phyloP scores from a whole-genome alignment of 2,888 invertebrate species.

The Orthonevra nobilis region DNA sequence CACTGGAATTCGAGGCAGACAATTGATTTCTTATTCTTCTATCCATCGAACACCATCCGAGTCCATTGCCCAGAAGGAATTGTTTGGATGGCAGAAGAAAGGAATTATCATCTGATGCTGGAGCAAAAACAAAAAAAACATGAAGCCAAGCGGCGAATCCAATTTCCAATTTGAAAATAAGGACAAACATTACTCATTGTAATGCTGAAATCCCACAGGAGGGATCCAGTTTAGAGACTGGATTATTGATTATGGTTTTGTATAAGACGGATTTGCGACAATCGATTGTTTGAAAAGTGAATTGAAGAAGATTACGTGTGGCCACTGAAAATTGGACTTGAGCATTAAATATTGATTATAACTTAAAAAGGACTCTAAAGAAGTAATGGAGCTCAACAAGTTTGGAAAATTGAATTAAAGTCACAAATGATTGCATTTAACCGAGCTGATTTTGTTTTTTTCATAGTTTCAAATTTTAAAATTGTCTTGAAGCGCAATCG shows the following conservation, averaged over 20 bases:
- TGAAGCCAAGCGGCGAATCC: constrained; percentile 40
- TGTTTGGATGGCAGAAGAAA: constrained; percentile 44
- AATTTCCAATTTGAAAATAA: constrained; percentile 64
- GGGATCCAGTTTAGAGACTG: neutral
- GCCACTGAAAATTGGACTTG: constrained; percentile 2
- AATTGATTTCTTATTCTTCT: constrained; percentile 52
- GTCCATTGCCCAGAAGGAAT: constrained; percentile 46
- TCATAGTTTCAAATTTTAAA: too few relatives aligned
- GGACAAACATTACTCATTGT: constrained; percentile 68
- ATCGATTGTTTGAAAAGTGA: constrained; percentile 51
- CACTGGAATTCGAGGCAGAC: constrained; percentile 48
- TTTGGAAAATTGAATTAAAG: too few relatives aligned
- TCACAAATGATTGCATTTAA: too few relatives aligned
- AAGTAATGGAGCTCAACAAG: too few relatives aligned
- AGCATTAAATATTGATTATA: constrained; percentile 1
- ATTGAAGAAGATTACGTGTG: constrained; percentile 49
- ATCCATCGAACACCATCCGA: neutral
- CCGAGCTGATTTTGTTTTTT: too few relatives aligned
- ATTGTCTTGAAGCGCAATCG: too few relatives aligned
- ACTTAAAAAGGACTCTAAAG: too few relatives aligned
- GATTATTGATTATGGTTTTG: constrained; percentile 55
- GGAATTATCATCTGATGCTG: constrained; percentile 47
- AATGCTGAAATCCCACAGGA: constrained; percentile 41
- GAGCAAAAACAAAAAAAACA: constrained; percentile 9
- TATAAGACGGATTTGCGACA: constrained; percentile 42